Evolutionary conservation across 1,140 invertebrate genomes (phyloP).

Genomic region (Tigriopus japonicus): DNA sequence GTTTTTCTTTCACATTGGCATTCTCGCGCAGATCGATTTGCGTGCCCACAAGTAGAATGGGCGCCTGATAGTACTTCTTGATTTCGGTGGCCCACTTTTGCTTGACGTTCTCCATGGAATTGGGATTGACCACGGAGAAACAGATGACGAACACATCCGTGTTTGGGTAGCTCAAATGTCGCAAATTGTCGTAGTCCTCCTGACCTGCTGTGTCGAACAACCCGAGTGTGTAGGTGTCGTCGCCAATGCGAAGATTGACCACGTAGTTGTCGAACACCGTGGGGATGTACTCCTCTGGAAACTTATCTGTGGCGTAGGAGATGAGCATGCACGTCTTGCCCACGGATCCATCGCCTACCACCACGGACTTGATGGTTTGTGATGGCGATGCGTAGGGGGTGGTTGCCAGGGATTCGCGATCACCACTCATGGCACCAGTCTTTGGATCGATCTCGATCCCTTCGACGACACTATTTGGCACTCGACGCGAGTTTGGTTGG

Average conservation of each 20-base stretch:
- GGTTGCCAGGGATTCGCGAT: too few species aligned
- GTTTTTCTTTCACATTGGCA: slow-evolving; percentile 82
- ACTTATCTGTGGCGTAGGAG: slow-evolving; percentile 30
- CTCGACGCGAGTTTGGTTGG: too few species aligned
- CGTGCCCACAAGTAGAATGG: slow-evolving; percentile 91
- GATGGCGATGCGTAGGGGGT: background rate
- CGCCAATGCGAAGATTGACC: background rate
- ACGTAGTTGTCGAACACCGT: slow-evolving; percentile 15
- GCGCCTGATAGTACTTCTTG: slow-evolving; percentile 97
- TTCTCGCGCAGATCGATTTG: slow-evolving; percentile 97
- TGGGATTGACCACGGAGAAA: slow-evolving; percentile 73
- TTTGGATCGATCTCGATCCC: too few species aligned
- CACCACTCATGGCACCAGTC: too few species aligned
- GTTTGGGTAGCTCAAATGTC: slow-evolving; percentile 59
- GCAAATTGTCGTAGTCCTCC: slow-evolving; percentile 16
- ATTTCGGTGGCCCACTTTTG: slow-evolving; percentile 96
- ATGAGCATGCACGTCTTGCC: slow-evolving; percentile 33
- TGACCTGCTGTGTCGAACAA: slow-evolving; percentile 4
- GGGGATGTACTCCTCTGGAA: slow-evolving; percentile 23
- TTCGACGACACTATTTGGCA: too few species aligned
- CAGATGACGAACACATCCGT: slow-evolving; percentile 83
- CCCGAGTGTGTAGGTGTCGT: background rate
- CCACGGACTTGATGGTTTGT: slow-evolving; percentile 26
- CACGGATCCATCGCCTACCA: slow-evolving; percentile 31
- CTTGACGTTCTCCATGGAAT: slow-evolving; percentile 63